phyloP scores from a whole-genome alignment of 2,888 invertebrate species.

The Andrena hattorfiana region DNA sequence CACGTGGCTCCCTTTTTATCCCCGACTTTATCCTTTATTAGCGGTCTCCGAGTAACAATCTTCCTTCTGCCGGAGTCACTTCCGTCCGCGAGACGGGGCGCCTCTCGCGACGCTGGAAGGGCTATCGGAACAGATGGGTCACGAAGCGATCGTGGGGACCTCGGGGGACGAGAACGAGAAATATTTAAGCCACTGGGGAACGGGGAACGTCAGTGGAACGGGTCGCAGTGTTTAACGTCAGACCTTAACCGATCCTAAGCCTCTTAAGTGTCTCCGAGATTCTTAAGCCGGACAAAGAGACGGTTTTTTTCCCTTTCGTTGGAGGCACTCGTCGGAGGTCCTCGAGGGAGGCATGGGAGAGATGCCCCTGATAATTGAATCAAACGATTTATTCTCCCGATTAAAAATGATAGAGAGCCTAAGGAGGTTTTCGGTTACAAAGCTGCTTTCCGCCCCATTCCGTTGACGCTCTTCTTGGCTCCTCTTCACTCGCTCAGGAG shows the following conservation, averaged over 20 bases:
- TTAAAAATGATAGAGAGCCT: conserved; percentile 82
- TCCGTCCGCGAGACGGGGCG: neutral
- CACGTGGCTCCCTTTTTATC: conserved; percentile 66
- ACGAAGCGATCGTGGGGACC: neutral
- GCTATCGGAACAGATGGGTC: neutral
- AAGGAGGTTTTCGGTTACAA: conserved; percentile 82
- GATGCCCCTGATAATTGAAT: conserved; percentile 82
- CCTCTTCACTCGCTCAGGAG: conserved; percentile 44
- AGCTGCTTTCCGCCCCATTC: conserved; percentile 79
- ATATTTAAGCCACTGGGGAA: conserved; percentile 27
- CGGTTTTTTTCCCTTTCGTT: conserved; percentile 72
- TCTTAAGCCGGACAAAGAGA: conserved; percentile 83
- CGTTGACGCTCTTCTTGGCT: conserved; percentile 60
- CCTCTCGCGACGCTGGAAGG: neutral
- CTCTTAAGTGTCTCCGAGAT: conserved; percentile 82
- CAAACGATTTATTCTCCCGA: conserved; percentile 85
- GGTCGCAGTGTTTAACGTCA: conserved; percentile 71
- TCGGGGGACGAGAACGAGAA: neutral
- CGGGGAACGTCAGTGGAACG: conserved; percentile 44
- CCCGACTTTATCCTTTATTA: conserved; percentile 55
- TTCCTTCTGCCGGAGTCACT: neutral
- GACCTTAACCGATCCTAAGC: conserved; percentile 79
- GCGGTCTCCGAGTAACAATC: conserved; percentile 32
- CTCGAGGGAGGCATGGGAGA: conserved; percentile 70
- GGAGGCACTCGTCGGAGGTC: conserved; percentile 61